A percentile compares a stretch with the other conserved stretches of the same genome.
phyloP scores from a whole-genome alignment of 2,888 invertebrate genomes.

The Dynastes maya region DNA sequence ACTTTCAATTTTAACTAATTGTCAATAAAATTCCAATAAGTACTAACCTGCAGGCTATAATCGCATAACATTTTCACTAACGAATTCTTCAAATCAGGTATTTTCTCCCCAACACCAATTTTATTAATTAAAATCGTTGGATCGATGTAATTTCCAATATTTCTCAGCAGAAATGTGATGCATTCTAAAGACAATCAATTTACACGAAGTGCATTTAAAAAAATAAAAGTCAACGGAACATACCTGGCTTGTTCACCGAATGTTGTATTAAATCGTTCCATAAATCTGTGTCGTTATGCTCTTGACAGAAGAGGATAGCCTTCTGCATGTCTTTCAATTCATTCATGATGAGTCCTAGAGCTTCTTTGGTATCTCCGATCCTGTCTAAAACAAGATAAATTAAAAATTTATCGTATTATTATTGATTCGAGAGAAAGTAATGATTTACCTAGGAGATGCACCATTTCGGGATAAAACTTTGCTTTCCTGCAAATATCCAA shows the following conservation, averaged over 20 bases:
- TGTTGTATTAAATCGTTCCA: constrained; percentile 94
- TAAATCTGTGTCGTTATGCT: constrained; percentile 93
- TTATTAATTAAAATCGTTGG: constrained; percentile 87
- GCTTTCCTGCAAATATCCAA: constrained; percentile 89
- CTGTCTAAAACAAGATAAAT: constrained; percentile 71
- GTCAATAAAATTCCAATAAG: background rate
- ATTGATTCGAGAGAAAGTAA: background rate
- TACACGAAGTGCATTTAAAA: background rate
- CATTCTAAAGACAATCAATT: constrained; percentile 63
- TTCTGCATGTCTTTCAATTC: constrained; percentile 91
- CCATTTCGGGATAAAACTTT: constrained; percentile 91
- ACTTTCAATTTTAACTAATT: constrained; percentile 26
- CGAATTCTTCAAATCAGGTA: constrained; percentile 91
- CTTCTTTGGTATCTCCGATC: constrained; percentile 93
- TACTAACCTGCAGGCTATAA: constrained; percentile 87
- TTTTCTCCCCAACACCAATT: constrained; percentile 88
- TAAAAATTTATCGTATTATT: background rate
- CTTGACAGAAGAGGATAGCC: constrained; percentile 97
- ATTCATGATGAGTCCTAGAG: constrained; percentile 89
- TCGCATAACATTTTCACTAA: constrained; percentile 96
- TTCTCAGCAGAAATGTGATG: constrained; percentile 49
- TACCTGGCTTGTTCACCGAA: constrained; percentile 86
- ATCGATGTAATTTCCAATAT: constrained; percentile 87
- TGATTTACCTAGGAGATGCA: constrained; percentile 83
- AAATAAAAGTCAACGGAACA: background rate